Evolutionary conservation across 2,113 vertebrate genomes (phyloP).

Genomic region (Apaloderma vittatum): DNA sequence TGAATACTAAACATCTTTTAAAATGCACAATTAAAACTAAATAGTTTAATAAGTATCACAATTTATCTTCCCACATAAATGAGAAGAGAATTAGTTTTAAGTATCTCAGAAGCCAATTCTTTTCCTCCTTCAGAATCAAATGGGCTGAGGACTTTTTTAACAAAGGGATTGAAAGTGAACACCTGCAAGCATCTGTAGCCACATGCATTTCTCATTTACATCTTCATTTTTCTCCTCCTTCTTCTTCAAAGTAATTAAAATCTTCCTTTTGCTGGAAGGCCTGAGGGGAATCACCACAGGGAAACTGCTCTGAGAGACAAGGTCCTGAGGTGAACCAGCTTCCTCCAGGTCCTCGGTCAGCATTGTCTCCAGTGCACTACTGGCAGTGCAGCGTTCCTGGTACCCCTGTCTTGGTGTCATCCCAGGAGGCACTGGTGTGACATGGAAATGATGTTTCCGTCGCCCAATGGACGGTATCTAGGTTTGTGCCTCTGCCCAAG

Average conservation of each 20-base stretch:
- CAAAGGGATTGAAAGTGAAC: not conserved
- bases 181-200: not conserved
- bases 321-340: not conserved
- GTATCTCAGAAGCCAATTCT: not conserved
- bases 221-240: not conserved
- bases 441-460: not conserved
- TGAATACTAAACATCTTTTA: not conserved
- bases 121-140: slow-evolving; percentile 14
- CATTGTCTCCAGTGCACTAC: fast-evolving
- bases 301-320: not conserved
- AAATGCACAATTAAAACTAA: slow-evolving; percentile 5
- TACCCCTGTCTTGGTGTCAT: not conserved
- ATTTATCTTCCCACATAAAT: slow-evolving; percentile 29
- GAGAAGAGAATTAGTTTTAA: slow-evolving; percentile 34
- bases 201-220: slow-evolving; percentile 10
- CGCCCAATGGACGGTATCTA: not conserved
- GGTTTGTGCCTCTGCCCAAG: not conserved
- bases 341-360: not conserved
- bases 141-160: not conserved
- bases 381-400: fast-evolving
- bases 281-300: not conserved
- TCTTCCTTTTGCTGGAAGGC: not conserved
- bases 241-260: slow-evolving; percentile 5
- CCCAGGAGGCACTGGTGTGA: not conserved
- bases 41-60: not conserved